phyloP scores from a whole-genome alignment of 2,888 invertebrate species.

The Lasioglossum morio region DNA sequence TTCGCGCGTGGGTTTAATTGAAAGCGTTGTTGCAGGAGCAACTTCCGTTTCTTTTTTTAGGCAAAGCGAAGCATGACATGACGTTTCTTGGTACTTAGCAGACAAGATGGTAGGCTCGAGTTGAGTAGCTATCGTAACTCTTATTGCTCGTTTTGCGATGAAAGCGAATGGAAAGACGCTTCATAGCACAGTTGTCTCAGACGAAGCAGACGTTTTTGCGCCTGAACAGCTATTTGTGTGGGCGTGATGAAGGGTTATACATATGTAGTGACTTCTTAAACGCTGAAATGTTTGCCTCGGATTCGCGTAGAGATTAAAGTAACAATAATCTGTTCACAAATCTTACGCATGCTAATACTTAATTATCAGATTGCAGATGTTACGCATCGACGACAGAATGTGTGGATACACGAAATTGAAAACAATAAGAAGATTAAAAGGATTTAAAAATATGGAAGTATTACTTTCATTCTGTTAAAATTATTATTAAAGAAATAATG shows the following conservation, averaged over 20 bases:
- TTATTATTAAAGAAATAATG: too few relatives aligned
- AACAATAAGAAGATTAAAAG: too few relatives aligned
- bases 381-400: too few relatives aligned
- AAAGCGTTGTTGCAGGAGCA: neutral
- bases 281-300: neutral
- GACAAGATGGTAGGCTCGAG: conserved; percentile 3
- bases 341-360: neutral
- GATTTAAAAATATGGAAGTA: too few relatives aligned
- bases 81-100: neutral
- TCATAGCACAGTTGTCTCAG: neutral
- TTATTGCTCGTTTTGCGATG: conserved; percentile 16
- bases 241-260: neutral
- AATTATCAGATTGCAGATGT: too few relatives aligned
- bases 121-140: neutral
- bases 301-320: neutral
- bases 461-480: too few relatives aligned
- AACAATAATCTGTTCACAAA: neutral
- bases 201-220: neutral
- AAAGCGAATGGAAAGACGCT: conserved; percentile 1
- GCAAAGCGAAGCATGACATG: neutral
- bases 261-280: neutral
- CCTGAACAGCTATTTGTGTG: neutral
- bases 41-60: neutral
- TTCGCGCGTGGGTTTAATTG: conserved; percentile 32
- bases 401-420: too few relatives aligned